Percentiles rank a stretch among this genome's conserved stretches.
These are phyloP conservation scores for Andrena hattorfiana DNA, from an alignment of 2,888 invertebrate species.

Conservation along the genomic window DNA sequence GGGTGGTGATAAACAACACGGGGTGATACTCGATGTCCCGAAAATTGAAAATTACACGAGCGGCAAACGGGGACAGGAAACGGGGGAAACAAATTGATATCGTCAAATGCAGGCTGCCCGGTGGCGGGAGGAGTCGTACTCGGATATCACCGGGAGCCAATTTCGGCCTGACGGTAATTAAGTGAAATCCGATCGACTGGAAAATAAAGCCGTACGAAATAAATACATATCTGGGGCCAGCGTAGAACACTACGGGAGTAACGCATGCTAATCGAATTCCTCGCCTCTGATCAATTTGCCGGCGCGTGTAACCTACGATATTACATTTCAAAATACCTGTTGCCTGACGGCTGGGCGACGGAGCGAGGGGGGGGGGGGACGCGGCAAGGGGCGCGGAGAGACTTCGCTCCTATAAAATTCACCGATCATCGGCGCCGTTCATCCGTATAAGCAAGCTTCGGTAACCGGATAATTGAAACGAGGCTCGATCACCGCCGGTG, in stretches of 20 bases:
- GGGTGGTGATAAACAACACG: background rate
- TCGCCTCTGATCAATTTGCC: conserved; percentile 22
- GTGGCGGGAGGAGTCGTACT: conserved; percentile 13
- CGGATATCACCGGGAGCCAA: conserved; percentile 46
- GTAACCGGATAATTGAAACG: conserved; percentile 49
- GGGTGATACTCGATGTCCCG: background rate
- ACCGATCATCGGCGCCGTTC: conserved; percentile 27
- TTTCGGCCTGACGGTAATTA: conserved; percentile 55
- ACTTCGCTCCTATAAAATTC: conserved; percentile 42
- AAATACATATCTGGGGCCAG: conserved; percentile 15
- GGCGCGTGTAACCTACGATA: conserved; percentile 25
- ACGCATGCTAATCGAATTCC: conserved; percentile 53
- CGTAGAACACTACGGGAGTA: background rate
- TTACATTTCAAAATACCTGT: conserved; percentile 63
- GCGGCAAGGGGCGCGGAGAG: background rate
- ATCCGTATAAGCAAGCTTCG: conserved; percentile 40
- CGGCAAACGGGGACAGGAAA: conserved; percentile 24
- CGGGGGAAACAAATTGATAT: conserved; percentile 49
- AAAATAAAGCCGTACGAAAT: conserved; percentile 48
- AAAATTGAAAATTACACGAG: conserved; percentile 40
- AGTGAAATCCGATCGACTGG: conserved; percentile 58
- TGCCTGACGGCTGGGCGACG: conserved; percentile 26
- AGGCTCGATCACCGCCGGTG: conserved; percentile 7
- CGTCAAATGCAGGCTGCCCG: conserved; percentile 21
- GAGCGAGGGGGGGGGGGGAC: background rate